Evolutionary conservation across 2,888 invertebrate species (phyloP).

Genomic region (Monoplex corrugatus): DNA sequence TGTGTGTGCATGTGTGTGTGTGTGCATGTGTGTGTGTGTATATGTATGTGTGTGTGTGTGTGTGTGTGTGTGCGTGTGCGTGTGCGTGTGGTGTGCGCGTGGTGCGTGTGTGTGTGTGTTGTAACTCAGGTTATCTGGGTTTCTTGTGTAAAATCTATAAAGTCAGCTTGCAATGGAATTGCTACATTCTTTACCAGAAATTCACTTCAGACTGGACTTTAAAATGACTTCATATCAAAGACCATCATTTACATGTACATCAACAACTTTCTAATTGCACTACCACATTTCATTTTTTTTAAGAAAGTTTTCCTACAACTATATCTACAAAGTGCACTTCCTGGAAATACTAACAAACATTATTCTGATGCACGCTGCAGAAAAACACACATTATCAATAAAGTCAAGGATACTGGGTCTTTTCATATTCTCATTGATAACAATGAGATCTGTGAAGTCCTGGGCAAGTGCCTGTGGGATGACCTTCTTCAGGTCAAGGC

Average conservation of each 20-base stretch:
- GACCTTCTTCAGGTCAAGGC: slow-evolving; percentile 95
- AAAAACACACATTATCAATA: neutral
- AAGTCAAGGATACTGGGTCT: slow-evolving; percentile 87
- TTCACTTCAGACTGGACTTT: neutral
- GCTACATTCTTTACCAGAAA: too few species aligned
- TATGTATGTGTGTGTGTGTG: neutral
- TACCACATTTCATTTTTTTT: too few species aligned
- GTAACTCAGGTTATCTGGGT: too few species aligned
- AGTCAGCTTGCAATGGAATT: too few species aligned
- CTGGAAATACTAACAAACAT: neutral
- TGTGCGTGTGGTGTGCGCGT: neutral
- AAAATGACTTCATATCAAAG: neutral
- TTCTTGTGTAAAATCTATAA: too few species aligned
- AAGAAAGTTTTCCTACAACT: neutral
- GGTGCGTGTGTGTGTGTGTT: neutral
- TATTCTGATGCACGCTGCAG: too few species aligned
- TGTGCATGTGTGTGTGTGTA: neutral
- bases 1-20: neutral
- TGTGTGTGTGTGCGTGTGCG: neutral
- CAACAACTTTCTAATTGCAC: too few species aligned
- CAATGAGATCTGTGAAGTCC: slow-evolving; percentile 82
- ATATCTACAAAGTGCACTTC: too few species aligned
- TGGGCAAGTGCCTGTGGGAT: slow-evolving; percentile 90
- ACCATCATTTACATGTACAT: neutral
- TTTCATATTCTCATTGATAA: slow-evolving; percentile 94